Conservation (phyloP, 2,888 invertebrate genomes). For the Aphrophora alni region DNA sequence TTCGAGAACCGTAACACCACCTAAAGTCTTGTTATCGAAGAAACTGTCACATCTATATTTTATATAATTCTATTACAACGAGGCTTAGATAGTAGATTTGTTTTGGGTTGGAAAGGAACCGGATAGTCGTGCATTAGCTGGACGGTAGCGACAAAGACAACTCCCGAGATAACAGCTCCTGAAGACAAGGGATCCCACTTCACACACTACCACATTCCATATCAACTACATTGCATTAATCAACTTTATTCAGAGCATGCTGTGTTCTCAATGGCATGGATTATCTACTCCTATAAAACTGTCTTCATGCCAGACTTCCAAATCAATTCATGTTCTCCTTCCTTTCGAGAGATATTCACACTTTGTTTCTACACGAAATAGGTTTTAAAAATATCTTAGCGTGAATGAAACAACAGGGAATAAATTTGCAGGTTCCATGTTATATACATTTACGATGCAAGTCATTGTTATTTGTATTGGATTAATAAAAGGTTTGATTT, state of each 20-base stretch:
- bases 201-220: neutral
- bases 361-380: neutral
- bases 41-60: constrained; percentile 6
- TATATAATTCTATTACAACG: neutral
- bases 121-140: neutral
- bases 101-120: neutral
- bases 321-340: neutral
- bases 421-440: neutral
- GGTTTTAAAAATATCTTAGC: neutral
- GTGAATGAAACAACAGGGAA: neutral
- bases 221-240: neutral
- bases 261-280: neutral
- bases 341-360: neutral
- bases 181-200: constrained; percentile 6
- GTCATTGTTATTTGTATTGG: no score
- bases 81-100: neutral
- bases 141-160: neutral
- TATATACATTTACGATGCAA: no score
- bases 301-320: neutral
- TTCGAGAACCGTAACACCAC: neutral
- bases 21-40: neutral
- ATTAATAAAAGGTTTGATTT: no score
- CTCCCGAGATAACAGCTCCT: neutral
- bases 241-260: neutral
- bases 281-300: neutral